Evolutionary conservation across 30 jellyfish, hydroid and myxozoan genomes (phyloP).

Genomic region (Kudoa iwatai): DNA sequence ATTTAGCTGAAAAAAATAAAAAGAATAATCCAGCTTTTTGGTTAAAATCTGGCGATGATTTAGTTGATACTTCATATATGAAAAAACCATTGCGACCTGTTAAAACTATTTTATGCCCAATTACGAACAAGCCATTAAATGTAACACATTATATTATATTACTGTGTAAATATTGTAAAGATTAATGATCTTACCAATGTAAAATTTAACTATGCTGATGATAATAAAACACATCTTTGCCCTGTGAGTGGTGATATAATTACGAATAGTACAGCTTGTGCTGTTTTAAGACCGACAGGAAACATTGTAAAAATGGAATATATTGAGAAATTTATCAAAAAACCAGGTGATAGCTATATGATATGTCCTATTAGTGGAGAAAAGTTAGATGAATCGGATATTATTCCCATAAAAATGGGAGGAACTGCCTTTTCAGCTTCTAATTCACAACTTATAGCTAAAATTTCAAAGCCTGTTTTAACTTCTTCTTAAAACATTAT

Average conservation of each 20-base stretch:
- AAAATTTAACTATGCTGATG: too few species aligned
- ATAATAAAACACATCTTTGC: slow-evolving; percentile 4
- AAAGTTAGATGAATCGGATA: slow-evolving; percentile 13
- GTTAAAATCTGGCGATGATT: too few species aligned
- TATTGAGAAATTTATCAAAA: slow-evolving; percentile 18
- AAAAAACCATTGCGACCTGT: too few species aligned
- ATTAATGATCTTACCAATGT: too few species aligned
- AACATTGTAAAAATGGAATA: slow-evolving; percentile 51
- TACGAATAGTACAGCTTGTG: slow-evolving; percentile 33
- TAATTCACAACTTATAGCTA: too few species aligned
- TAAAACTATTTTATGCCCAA: too few species aligned
- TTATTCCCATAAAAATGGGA: slow-evolving; percentile 21
- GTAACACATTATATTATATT: too few species aligned
- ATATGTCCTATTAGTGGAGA: slow-evolving; percentile 46
- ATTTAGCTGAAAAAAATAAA: slow-evolving; percentile 5
- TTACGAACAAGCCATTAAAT: slow-evolving; percentile 24
- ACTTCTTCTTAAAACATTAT: too few species aligned
- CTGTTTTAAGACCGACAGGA: slow-evolving; percentile 40
- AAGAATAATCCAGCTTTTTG: slow-evolving; percentile 43
- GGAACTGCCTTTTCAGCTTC: slow-evolving; percentile 63
- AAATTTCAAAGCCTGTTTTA: too few species aligned
- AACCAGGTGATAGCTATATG: neutral
- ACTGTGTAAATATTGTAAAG: too few species aligned
- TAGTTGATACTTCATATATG: too few species aligned
- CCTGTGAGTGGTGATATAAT: slow-evolving; percentile 41